Percentiles rank a stretch among this genome's conserved stretches.
Evolutionary conservation across 53 echinoderm and acorn worm genomes (phyloP).

Genomic region (Apostichopus leukothele): DNA sequence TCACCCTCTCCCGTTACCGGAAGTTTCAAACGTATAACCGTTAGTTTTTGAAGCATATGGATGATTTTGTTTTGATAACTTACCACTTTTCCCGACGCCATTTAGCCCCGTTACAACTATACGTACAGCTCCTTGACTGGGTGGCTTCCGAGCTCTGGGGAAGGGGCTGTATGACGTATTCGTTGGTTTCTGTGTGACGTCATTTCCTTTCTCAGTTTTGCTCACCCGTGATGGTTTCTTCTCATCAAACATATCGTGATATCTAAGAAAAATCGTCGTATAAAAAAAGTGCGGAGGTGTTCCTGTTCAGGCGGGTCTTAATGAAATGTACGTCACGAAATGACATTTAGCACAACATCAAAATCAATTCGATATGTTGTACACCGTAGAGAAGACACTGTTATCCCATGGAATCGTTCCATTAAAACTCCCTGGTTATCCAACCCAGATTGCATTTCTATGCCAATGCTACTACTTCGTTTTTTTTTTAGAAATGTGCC

Average conservation of each 20-base stretch:
- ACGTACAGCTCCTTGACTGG: constrained; percentile 77
- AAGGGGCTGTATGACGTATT: constrained; percentile 31
- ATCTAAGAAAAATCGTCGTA: neutral
- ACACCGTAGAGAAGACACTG: too few relatives aligned
- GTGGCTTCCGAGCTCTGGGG: constrained; percentile 55
- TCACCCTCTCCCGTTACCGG: too few relatives aligned
- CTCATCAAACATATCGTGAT: constrained; percentile 7
- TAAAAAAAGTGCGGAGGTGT: neutral
- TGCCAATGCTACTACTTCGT: too few relatives aligned
- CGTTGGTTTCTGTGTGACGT: constrained; percentile 5
- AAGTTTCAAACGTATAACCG: too few relatives aligned
- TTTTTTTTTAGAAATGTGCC: too few relatives aligned
- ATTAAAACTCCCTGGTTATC: too few relatives aligned
- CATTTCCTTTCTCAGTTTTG: neutral
- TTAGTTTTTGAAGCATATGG: too few relatives aligned
- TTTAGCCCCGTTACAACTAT: constrained; percentile 75
- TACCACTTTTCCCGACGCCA: constrained; percentile 96
- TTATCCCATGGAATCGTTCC: too few relatives aligned
- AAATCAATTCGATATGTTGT: too few relatives aligned
- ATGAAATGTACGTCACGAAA: too few relatives aligned
- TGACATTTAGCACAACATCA: too few relatives aligned
- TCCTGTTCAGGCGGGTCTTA: neutral
- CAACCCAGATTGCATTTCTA: too few relatives aligned
- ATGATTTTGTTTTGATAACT: neutral
- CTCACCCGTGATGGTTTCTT: neutral